These are phyloP conservation scores for Anthoscopus minutus DNA, from an alignment of 2,113 vertebrate species.

Conservation along the genomic window DNA sequence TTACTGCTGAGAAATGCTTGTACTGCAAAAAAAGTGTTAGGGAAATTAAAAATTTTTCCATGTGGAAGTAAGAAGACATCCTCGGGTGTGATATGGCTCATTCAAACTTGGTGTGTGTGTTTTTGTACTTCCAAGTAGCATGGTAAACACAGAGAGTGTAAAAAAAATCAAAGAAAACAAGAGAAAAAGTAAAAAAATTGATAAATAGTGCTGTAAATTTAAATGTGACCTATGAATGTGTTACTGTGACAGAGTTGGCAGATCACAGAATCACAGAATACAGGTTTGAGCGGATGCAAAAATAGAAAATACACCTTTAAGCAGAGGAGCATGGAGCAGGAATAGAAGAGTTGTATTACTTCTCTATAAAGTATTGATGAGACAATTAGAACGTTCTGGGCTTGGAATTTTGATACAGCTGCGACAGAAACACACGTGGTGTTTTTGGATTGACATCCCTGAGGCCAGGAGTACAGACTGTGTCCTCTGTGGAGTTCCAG, in stretches of 20 bases:
- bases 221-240: neutral
- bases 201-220: neutral
- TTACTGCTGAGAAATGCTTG: neutral
- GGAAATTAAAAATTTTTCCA: accelerated
- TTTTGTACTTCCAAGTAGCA: neutral
- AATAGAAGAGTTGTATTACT: neutral
- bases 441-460: neutral
- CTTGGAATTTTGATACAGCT: neutral
- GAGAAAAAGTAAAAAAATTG: accelerated
- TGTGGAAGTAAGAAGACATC: neutral
- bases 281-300: neutral
- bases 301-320: neutral
- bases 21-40: neutral
- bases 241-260: neutral
- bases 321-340: neutral
- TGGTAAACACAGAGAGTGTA: neutral
- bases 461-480: neutral
- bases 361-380: neutral
- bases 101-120: accelerated
- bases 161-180: neutral
- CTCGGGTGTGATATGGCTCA: neutral
- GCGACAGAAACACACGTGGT: neutral
- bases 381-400: neutral
- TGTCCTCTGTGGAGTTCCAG: neutral
- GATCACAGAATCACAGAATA: neutral